Base-by-base conservation (phyloP, 1,140 invertebrate species). In the Druon quercuslanigerum region DNA sequence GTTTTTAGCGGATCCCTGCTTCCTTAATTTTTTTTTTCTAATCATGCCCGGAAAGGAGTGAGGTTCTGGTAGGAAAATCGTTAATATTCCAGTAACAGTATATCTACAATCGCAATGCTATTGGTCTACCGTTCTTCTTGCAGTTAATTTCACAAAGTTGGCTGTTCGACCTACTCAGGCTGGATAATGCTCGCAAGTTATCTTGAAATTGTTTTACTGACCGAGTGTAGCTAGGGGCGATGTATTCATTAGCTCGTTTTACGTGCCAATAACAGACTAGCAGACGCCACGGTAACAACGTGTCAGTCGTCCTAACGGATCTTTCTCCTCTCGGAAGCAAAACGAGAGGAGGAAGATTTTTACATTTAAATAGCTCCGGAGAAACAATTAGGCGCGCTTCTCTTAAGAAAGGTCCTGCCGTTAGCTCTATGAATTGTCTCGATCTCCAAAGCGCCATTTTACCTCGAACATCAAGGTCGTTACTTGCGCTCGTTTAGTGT, bases 171-270 rank as follows among this genome's bases (percentile, higher is more conserved):
- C 86, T 86, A 85, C 85, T 86, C 73, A 79, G 71, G 81, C 84
- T 85, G 79, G 83, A 87, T 87, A 84, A 83, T 82, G 80, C 81
- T 80, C 78, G 78, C 76, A 54, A 73, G 75, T 79, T 79, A 84
- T 76, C 77, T 79, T 83, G 84, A 87, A 89, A 88, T 87, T 86
- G 86, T 89, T 89, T 85, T 79, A 84, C 80, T 82, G 73, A 84
- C 79, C 80, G 71, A 82, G 75, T 78, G 78, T 82, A 71, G 81
- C 87, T 83, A 81, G 81, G 85, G 86, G 88, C 88, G 84, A 88
- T 88, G 87, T 87, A 88, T 90, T 90, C 90, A 88, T 91, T 91
- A 91, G 87, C 80, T 88, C 84, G 88, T 86, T 90, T 91, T 87
- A 88, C 89, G 85, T 83, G 85, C 88, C 85, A 90, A 90, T 90